Evolutionary conservation across 2,888 invertebrate genomes (phyloP), one percentile per base, ranked within the genome.

Genomic region (Parascotia fuliginaria): DNA sequence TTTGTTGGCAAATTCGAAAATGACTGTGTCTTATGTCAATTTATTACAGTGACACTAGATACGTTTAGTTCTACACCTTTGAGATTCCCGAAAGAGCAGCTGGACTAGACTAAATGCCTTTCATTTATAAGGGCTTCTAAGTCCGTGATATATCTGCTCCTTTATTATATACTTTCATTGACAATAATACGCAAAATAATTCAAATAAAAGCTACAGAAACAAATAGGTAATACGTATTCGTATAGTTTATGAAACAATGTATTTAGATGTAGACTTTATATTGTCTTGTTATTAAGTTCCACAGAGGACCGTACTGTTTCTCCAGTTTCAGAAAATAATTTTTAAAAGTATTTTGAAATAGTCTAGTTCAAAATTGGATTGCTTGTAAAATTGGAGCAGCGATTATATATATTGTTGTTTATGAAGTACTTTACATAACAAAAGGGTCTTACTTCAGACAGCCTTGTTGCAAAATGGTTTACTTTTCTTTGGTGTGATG

Each of bases 11-110:
- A 45, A 56, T 54, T 45, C 9, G 9, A 47, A 67, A 56, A 53
- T 49, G 53, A 54, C 56, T 46, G 45, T 54, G 54, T 67, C 64
- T 54, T 67, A 48, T 51, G 51, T 60, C 64, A 56, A 64, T 65
- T 56, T 63, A 60, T 60, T 22, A 14, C 16, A 42, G 45, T 40
- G 50, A 64, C 60, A 55, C 55, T 60, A 61, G 54, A 15, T 14
- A 22, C 14, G 12, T 28, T 13, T 29, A 60, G 46, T 45, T 43
- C 40, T 45, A 28, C 45, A 47, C 43, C 53, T 54, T 55, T 43
- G 51, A 51, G 58, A 59, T 67, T 65, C 52, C n/a, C n/a, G n/a
- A n/a, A n/a, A n/a, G n/a, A n/a, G n/a, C n/a, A n/a, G n/a, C n/a
- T n/a, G n/a, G n/a, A n/a, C n/a, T n/a, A n/a, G n/a, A n/a, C n/a